Evolutionary conservation across 2,888 invertebrate genomes (phyloP).

Genomic region (Tenthredo distinguenda): DNA sequence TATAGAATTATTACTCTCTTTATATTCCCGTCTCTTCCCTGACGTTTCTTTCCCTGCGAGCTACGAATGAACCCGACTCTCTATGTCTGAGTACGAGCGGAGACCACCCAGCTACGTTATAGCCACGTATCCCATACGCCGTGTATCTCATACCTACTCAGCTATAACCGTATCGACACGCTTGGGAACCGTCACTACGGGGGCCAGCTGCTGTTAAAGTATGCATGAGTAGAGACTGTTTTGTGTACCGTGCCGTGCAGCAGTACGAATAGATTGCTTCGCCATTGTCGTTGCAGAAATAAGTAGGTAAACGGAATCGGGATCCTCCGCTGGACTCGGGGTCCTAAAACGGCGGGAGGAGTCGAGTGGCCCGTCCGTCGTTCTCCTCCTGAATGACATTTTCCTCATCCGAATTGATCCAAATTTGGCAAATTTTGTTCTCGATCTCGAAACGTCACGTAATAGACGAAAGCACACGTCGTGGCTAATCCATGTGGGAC

Average conservation of each 20-base stretch:
- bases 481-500: neutral
- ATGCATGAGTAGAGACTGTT: constrained; percentile 74
- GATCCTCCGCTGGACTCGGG: neutral
- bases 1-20: neutral
- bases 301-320: neutral
- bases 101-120: neutral
- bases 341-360: neutral
- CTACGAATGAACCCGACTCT: neutral
- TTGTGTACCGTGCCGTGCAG: constrained; percentile 65
- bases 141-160: neutral
- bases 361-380: neutral
- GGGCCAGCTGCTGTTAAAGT: constrained; percentile 74
- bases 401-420: too few relatives aligned
- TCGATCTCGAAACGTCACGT: neutral
- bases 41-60: neutral
- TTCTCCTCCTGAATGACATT: too few relatives aligned
- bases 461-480: neutral
- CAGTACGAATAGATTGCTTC: constrained; percentile 60
- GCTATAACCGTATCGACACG: constrained; percentile 68
- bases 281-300: constrained; percentile 55
- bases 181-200: constrained; percentile 74
- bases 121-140: neutral
- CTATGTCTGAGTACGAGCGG: neutral
- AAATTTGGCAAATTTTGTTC: neutral
- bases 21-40: neutral